phyloP scores from a whole-genome alignment of 1,140 invertebrate genomes.

The Drosophila carrolli region DNA sequence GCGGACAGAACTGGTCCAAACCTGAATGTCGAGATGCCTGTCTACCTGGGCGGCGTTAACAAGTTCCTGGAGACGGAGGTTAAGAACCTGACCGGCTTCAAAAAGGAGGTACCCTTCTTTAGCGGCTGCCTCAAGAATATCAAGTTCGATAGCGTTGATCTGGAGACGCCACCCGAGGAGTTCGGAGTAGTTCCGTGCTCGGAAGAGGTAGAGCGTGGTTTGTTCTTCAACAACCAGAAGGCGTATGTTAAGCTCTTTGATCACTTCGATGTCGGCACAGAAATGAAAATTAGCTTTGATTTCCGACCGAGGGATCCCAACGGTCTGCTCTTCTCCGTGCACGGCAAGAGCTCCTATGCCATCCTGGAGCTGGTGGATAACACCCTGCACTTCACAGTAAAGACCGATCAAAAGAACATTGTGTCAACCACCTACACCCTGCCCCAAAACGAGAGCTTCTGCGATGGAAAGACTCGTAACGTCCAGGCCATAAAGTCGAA shows the following conservation, averaged over 20 bases:
- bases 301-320: constrained; percentile 94
- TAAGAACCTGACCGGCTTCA: constrained; percentile 40
- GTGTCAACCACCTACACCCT: constrained; percentile 89
- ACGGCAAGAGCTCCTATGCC: constrained; percentile 92
- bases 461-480: constrained; percentile 97
- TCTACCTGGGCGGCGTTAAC: constrained; percentile 91
- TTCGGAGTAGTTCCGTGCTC: constrained; percentile 92
- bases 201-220: constrained; percentile 92
- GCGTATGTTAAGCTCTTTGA: constrained; percentile 86
- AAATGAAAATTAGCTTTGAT: constrained; percentile 93
- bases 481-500: constrained; percentile 79
- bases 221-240: constrained; percentile 89
- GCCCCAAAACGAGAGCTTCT: constrained; percentile 90
- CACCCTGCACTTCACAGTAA: constrained; percentile 91
- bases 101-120: constrained; percentile 85
- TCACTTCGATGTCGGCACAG: constrained; percentile 91
- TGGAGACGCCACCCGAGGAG: constrained; percentile 86
- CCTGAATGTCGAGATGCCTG: constrained; percentile 89
- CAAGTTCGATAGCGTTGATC: constrained; percentile 88
- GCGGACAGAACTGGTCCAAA: constrained; percentile 85
- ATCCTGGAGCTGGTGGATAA: constrained; percentile 95
- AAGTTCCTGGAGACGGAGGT: constrained; percentile 64
- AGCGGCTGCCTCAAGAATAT: constrained; percentile 95
- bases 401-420: constrained; percentile 93
- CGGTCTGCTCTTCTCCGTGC: constrained; percentile 93